Evolutionary conservation across 2,113 vertebrate genomes (phyloP).

Genomic region (Ammospiza caudacuta): DNA sequence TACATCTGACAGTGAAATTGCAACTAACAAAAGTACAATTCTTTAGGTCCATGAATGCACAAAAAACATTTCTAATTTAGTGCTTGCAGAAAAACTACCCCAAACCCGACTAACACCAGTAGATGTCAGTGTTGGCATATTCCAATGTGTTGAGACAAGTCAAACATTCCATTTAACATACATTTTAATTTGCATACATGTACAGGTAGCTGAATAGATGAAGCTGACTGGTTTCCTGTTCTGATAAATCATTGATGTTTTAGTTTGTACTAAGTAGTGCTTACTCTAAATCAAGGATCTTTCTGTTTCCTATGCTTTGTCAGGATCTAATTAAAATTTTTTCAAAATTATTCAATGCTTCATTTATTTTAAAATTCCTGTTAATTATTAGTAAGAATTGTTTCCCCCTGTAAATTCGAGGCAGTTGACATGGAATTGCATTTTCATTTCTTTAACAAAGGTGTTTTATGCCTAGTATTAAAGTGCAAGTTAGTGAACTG

Average conservation of each 20-base stretch:
- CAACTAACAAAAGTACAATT: not conserved
- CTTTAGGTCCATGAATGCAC: not conserved
- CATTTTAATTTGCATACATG: not conserved
- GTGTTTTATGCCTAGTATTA: not conserved
- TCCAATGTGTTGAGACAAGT: not conserved
- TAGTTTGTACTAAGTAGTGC: not conserved
- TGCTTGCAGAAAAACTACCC: not conserved
- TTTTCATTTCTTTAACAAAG: not conserved
- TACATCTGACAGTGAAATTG: not conserved
- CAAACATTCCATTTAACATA: not conserved
- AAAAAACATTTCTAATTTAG: not conserved
- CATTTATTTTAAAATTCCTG: not conserved
- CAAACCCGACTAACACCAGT: conserved; percentile 60
- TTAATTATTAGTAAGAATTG: not conserved
- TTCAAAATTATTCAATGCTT: not conserved
- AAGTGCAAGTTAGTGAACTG: not conserved
- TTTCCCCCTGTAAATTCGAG: not conserved
- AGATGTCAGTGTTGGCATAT: conserved; percentile 79
- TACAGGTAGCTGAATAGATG: not conserved
- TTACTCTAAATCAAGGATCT: not conserved
- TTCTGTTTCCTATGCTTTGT: not conserved
- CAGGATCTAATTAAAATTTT: not conserved
- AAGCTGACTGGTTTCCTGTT: not conserved
- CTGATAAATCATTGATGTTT: not conserved
- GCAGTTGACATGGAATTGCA: not conserved